Percentiles rank a stretch among this genome's conserved stretches.
Conservation (phyloP, 2,888 invertebrate genomes). For the Cotesia congregata region DNA sequence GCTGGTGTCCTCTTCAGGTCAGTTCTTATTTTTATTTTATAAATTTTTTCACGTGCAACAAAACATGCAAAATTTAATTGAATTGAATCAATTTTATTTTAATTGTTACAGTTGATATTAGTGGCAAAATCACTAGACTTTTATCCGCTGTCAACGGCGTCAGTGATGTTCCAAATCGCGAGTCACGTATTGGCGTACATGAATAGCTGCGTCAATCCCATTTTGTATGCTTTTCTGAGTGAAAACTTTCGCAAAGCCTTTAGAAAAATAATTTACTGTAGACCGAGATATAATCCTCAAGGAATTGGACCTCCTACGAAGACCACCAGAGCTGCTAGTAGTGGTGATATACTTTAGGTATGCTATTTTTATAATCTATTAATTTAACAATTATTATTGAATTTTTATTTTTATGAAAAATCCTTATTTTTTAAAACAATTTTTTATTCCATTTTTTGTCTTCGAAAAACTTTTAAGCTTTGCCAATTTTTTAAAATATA, state of each 20-base stretch:
- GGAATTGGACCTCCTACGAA: constrained; percentile 75
- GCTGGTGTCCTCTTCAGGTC: constrained; percentile 96
- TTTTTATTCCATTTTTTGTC: too few species aligned
- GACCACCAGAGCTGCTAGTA: constrained; percentile 79
- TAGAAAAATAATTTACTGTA: constrained; percentile 78
- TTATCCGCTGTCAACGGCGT: constrained; percentile 78
- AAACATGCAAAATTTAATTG: too few species aligned
- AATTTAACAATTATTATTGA: too few species aligned
- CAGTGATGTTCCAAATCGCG: constrained; percentile 83
- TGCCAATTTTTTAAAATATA: too few species aligned
- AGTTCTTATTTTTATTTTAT: constrained; percentile 52
- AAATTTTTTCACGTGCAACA: background rate
- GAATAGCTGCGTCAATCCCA: constrained; percentile 95
- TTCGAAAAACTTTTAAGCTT: too few species aligned
- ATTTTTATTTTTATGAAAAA: too few species aligned
- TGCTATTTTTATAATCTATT: constrained; percentile 60
- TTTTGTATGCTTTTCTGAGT: constrained; percentile 93
- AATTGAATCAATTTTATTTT: constrained; percentile 9
- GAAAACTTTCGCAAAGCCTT: constrained; percentile 95
- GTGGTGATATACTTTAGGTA: constrained; percentile 76
- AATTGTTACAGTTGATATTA: constrained; percentile 80
- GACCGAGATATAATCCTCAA: constrained; percentile 71
- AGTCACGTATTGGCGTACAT: constrained; percentile 90
- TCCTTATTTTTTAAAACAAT: too few species aligned
- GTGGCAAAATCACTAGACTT: constrained; percentile 81